phyloP scores from a whole-genome alignment of 2,888 invertebrate species.

The Acleris holmiana region DNA sequence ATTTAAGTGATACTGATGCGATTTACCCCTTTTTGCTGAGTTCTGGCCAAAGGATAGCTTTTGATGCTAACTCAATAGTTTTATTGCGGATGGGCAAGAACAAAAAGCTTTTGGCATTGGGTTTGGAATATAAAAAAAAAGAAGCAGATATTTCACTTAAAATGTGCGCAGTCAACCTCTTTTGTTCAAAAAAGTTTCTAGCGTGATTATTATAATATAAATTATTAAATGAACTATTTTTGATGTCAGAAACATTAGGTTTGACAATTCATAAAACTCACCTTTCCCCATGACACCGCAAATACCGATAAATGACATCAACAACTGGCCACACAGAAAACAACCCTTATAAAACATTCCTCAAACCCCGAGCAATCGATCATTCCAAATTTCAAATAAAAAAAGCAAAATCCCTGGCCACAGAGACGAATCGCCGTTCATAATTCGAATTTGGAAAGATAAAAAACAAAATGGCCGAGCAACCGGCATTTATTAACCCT shows the following conservation, averaged over 20 bases:
- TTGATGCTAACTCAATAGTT: conserved; percentile 6
- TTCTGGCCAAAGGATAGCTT: conserved; percentile 3
- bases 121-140: not conserved
- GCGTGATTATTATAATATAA: too few species aligned
- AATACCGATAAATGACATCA: conserved; percentile 36
- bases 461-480: conserved; percentile 72
- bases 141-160: too few species aligned
- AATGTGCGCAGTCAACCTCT: too few species aligned
- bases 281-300: conserved; percentile 37
- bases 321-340: conserved; percentile 44
- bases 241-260: too few species aligned
- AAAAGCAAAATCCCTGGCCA: conserved; percentile 43
- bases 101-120: not conserved
- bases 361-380: conserved; percentile 44
- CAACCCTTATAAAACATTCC: conserved; percentile 38
- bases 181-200: too few species aligned
- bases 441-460: conserved; percentile 73
- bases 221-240: too few species aligned
- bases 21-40: conserved; percentile 12
- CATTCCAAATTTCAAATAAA: conserved; percentile 53
- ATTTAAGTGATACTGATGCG: conserved; percentile 35
- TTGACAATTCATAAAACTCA: not conserved
- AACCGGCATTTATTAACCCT: conserved; percentile 77
- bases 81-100: conserved; percentile 8
- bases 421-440: conserved; percentile 68